These are phyloP conservation scores for Trachelus stipa DNA, from an alignment of 2,888 invertebrate species.

Conservation along the genomic window DNA sequence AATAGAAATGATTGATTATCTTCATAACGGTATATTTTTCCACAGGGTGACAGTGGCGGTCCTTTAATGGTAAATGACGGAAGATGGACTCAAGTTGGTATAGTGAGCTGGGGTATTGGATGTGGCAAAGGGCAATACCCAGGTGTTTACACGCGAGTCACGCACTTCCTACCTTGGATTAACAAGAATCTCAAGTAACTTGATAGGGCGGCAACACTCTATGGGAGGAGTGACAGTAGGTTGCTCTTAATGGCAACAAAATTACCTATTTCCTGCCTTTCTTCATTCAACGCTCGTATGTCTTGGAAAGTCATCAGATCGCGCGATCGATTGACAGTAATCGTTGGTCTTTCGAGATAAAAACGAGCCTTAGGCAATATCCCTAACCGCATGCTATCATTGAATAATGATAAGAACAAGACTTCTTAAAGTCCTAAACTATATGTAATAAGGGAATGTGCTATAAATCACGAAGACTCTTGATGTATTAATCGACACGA, in stretches of 20 bases:
- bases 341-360: neutral
- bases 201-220: neutral
- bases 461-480: neutral
- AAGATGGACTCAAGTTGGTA: conserved; percentile 86
- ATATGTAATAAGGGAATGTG: neutral
- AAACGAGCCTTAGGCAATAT: neutral
- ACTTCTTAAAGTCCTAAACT: neutral
- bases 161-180: conserved; percentile 87
- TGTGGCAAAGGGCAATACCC: conserved; percentile 93
- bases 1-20: neutral
- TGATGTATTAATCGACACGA: neutral
- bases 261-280: conserved; percentile 20
- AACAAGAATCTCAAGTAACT: conserved; percentile 80
- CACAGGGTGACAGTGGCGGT: conserved; percentile 89
- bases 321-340: neutral
- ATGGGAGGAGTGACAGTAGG: neutral
- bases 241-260: conserved; percentile 10
- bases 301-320: neutral
- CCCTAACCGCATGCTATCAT: neutral
- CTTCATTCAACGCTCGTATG: neutral
- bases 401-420: neutral
- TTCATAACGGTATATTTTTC: conserved; percentile 21
- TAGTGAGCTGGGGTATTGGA: conserved; percentile 93
- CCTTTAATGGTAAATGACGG: conserved; percentile 85
- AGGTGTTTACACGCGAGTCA: conserved; percentile 89